phyloP scores from a whole-genome alignment of 2,797 vertebrate species.

The Taeniopygia guttata region DNA sequence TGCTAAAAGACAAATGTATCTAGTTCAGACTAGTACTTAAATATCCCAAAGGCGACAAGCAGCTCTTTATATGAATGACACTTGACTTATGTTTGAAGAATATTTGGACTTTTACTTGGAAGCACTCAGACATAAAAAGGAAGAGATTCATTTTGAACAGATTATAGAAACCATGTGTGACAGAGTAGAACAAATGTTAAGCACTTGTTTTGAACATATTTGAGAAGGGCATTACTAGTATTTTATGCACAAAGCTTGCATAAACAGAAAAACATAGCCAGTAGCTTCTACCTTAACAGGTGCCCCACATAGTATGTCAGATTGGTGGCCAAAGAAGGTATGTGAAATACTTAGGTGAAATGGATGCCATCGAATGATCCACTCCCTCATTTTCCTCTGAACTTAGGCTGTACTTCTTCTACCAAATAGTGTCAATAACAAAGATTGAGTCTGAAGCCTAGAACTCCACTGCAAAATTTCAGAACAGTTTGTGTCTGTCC shows the following conservation, averaged over 20 bases:
- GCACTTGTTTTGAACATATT: background rate
- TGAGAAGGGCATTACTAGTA: background rate
- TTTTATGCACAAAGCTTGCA: background rate
- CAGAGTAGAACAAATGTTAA: background rate
- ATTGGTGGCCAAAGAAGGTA: background rate
- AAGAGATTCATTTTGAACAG: background rate
- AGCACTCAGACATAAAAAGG: background rate
- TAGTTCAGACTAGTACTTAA: background rate
- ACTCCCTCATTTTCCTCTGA: background rate
- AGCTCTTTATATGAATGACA: background rate
- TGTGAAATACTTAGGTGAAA: background rate
- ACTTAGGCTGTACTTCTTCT: background rate
- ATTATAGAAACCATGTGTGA: constrained; percentile 7
- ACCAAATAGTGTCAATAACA: background rate
- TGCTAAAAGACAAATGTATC: background rate
- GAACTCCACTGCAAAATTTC: background rate
- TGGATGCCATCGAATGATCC: background rate
- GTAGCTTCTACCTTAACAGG: background rate
- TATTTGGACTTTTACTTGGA: constrained; percentile 38
- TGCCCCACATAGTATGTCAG: background rate
- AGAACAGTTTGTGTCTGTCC: background rate
- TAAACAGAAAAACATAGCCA: background rate
- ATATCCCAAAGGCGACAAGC: background rate
- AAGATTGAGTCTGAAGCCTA: background rate
- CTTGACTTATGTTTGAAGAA: constrained; percentile 26